Base-by-base conservation (phyloP, 2,888 invertebrate species). In the Thymelicus lineola region DNA sequence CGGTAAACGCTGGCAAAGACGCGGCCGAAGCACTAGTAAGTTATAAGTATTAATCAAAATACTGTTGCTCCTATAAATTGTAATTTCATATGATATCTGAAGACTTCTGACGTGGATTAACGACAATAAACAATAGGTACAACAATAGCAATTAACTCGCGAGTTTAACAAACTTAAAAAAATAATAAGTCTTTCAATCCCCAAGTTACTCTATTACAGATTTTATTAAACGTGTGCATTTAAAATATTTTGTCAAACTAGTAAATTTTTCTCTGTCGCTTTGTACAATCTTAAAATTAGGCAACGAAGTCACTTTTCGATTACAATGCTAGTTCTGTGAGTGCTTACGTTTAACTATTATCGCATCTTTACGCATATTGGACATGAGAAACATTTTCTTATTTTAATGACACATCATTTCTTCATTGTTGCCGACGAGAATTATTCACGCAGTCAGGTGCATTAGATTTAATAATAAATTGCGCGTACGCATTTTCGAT, bases 271-370 rank as follows among this genome's bases (percentile, higher is more conserved):
- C 50, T 59, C 46, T 60, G 20, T 17, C 15, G 38, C 20, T 20
- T 60, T 28, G 38, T 38, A 20, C 59, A 38, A 66, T 66, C 66
- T 66, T 66, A 66, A 64, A 66, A 66, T 50, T 66, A 50, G 66
- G 66, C 59, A 60, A 66, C 28, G 20, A 45, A 20, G 15, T 14
- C 42, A 65, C 42, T 45, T 57, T 65, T 45, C 35, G 14, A 59
- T 17, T 66, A 60, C 42, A 1, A 42, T 15, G 66, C 66, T 36
- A 36, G 36, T 60, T 60, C 50, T 36, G 48, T 28, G 15, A 17
- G 7, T n/a, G 46, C 38, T 60, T 42, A 59, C 60, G 38, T 53
- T 45, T n/a, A n/a, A 28, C 59, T 60, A 60, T 53, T 53, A 42
- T 50, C 7, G 20, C 48, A 50, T 38, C 28, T 53, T 28, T 15